Percentiles rank a stretch among this genome's conserved stretches.
These are phyloP conservation scores for Urocyon cinereoargenteus DNA, from an alignment of 2,797 vertebrate species.

Conservation along the genomic window DNA sequence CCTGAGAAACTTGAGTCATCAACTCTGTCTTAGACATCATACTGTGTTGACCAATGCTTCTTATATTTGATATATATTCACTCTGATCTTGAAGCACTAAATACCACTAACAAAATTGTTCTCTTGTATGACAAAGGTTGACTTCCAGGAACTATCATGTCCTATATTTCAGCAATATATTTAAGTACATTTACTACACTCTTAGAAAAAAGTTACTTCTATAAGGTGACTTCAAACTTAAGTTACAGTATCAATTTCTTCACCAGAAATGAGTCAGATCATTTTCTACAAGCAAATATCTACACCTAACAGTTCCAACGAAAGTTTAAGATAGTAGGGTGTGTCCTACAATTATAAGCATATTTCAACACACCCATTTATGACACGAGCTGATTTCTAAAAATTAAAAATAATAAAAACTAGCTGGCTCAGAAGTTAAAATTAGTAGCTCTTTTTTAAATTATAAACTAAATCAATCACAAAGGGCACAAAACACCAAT, in stretches of 20 bases:
- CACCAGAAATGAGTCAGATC: conserved; percentile 49
- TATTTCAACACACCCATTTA: conserved; percentile 53
- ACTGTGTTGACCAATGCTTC: conserved; percentile 15
- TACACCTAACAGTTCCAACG: conserved; percentile 23
- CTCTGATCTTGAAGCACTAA: conserved; percentile 53
- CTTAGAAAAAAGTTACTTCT: conserved; percentile 36
- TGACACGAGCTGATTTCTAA: conserved; percentile 45
- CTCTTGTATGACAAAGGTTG: neutral
- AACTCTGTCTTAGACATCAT: neutral
- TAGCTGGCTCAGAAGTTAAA: conserved; percentile 29
- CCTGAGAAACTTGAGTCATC: conserved; percentile 46
- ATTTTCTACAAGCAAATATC: conserved; percentile 45
- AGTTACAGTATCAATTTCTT: neutral
- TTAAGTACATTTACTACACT: neutral
- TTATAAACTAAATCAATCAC: conserved; percentile 38
- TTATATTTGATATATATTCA: conserved; percentile 12
- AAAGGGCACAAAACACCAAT: conserved; percentile 41
- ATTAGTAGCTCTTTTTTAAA: conserved; percentile 1
- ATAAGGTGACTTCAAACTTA: conserved; percentile 28
- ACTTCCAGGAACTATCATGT: conserved; percentile 9
- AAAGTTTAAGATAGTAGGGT: conserved; percentile 32
- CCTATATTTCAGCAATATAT: conserved; percentile 45
- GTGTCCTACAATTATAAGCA: conserved; percentile 30
- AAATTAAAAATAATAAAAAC: conserved; percentile 60
- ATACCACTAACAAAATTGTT: neutral